These are phyloP conservation scores for Arenicola marina DNA, from an alignment of 2,888 invertebrate genomes.

Conservation along the genomic window DNA sequence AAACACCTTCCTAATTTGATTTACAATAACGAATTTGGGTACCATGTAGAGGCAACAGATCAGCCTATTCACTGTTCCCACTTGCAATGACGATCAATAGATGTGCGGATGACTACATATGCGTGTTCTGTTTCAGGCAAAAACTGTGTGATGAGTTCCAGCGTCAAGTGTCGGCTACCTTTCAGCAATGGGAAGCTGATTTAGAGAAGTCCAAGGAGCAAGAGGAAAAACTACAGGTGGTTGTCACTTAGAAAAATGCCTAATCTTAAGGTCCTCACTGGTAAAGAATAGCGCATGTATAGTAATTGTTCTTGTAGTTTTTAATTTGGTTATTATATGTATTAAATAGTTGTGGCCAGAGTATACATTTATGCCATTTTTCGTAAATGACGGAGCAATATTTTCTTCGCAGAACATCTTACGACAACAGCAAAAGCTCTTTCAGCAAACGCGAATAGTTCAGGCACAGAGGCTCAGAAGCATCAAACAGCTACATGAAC, in stretches of 20 bases:
- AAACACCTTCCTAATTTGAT: too few species aligned
- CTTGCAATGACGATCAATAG: too few species aligned
- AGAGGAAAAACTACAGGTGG: conserved; percentile 83
- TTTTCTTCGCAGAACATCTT: conserved; percentile 44
- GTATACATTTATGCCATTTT: neutral
- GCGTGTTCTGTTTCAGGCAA: conserved; percentile 41
- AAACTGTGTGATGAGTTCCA: conserved; percentile 54
- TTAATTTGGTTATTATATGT: neutral
- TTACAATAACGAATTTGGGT: too few species aligned
- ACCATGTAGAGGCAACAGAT: too few species aligned
- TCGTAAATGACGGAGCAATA: neutral
- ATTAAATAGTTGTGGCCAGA: neutral
- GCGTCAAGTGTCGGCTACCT: conserved; percentile 47
- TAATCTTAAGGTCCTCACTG: too few species aligned
- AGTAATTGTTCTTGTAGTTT: too few species aligned
- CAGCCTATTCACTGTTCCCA: too few species aligned
- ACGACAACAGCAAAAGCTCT: conserved; percentile 56
- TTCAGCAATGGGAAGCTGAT: conserved; percentile 55
- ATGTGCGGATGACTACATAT: too few species aligned
- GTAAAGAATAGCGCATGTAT: too few species aligned
- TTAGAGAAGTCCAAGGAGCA: conserved; percentile 67
- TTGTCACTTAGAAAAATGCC: too few species aligned
- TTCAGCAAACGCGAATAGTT: conserved; percentile 54
- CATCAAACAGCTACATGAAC: conserved; percentile 51
- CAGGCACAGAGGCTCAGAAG: conserved; percentile 55